These are phyloP conservation scores for Rhodophaea formosa DNA, from an alignment of 2,888 invertebrate genomes.

Conservation along the genomic window DNA sequence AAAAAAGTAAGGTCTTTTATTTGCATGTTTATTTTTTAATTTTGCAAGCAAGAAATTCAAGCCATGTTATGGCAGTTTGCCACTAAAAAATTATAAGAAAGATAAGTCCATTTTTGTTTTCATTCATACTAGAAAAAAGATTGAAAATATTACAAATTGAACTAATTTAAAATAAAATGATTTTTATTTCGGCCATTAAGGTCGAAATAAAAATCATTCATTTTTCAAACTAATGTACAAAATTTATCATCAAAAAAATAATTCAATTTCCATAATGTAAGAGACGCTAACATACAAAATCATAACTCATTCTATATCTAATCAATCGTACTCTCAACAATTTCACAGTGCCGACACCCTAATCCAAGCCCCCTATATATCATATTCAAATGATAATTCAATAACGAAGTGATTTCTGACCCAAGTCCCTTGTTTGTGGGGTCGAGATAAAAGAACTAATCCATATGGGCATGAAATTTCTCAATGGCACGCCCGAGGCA, in stretches of 20 bases:
- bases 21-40: no score
- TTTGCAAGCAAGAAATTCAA: no score
- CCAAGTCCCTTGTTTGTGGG: slow-evolving; percentile 40
- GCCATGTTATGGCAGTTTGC: no score
- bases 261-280: not conserved
- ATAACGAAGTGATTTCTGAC: slow-evolving; percentile 70
- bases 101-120: no score
- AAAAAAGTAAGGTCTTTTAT: no score
- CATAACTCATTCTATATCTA: slow-evolving; percentile 63
- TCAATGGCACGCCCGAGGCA: slow-evolving; percentile 54
- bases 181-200: no score
- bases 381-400: slow-evolving; percentile 79
- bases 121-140: no score
- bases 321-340: slow-evolving; percentile 64
- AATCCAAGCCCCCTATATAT: slow-evolving; percentile 64
- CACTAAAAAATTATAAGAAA: no score
- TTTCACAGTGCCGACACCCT: slow-evolving; percentile 66
- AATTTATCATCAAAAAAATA: not conserved
- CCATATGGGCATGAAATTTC: slow-evolving; percentile 70
- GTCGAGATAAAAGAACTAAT: slow-evolving; percentile 63
- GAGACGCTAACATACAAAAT: slow-evolving; percentile 25
- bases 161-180: no score
- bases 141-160: no score
- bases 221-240: no score
- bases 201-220: no score